These are phyloP conservation scores for Pedionomus torquatus DNA, from an alignment of 2,113 vertebrate species.

Conservation along the genomic window DNA sequence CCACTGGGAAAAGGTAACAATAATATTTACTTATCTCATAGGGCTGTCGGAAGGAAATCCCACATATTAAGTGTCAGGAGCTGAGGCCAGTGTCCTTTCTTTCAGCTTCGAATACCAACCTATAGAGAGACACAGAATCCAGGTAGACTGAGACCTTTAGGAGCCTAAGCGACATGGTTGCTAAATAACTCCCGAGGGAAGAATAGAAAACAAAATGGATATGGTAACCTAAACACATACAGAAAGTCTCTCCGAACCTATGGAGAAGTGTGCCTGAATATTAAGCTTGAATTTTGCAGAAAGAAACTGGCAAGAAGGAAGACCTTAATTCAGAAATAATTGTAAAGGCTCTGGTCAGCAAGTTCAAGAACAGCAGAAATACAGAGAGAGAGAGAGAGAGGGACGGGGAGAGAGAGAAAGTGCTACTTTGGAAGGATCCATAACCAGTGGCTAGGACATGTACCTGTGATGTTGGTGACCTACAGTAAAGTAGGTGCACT, in stretches of 20 bases:
- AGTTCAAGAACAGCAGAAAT: neutral
- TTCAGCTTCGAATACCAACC: neutral
- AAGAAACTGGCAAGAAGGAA: neutral
- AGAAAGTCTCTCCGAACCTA: neutral
- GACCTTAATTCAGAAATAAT: neutral
- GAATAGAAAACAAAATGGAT: neutral
- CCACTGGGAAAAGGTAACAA: neutral
- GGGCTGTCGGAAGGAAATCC: neutral
- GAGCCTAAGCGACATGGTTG: neutral
- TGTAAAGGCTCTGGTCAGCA: neutral
- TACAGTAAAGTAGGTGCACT: neutral
- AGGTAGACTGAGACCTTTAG: neutral
- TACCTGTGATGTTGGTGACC: neutral
- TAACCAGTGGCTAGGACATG: neutral
- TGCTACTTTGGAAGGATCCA: neutral
- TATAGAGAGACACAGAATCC: neutral
- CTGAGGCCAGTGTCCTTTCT: neutral
- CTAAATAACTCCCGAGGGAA: neutral
- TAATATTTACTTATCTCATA: neutral
- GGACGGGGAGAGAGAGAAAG: neutral
- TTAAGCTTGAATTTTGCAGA: neutral
- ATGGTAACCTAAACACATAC: neutral
- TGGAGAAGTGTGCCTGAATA: neutral
- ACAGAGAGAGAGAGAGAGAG: neutral
- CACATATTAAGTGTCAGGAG: neutral